Evolutionary conservation across 1,140 invertebrate species (phyloP), one percentile per base, ranked within the genome.

Genomic region (Cyclina sinensis): DNA sequence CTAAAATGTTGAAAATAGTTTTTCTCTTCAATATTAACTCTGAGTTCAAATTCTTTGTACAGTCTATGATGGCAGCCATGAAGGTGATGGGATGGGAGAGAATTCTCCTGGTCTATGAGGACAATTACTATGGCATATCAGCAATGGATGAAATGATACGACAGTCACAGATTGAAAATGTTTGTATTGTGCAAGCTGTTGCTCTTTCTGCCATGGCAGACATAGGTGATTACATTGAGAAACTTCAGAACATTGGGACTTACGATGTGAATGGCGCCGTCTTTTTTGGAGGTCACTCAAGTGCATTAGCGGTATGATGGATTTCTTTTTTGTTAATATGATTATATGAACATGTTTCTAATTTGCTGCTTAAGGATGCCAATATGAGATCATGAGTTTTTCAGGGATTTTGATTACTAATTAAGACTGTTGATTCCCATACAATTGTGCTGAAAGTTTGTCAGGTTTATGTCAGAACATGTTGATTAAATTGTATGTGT

Each of bases 71-170:
- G 1, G 89, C 93, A 81, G 89, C 95, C 0, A 89, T 96, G 57
- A 91, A 93, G 7, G 91, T 94, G 39, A 87, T 96, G 5, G 90
- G 94, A 1, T 96, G 96, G 96, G 91, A 94, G 37, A 95, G 95
- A 78, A 91, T 96, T n/a, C 90, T 94, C 48, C 74, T 95, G 1
- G 93, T 96, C 0, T 94, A 95, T 79, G 90, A 93, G 5, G 87
- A 93, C 12, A 93, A 93, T 39, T 90, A 88, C 14, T 93, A 94
- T 89, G 95, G 95, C 18, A 76, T 35, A 7, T 89, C 86, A 30
- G 90, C 92, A 0, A 92, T 92, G 18, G 81, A 94, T 27, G 91
- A 94, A 18, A 90, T 96, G 12, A 90, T 89, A 37, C 85, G 87
- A 32, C 84, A 70, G 65, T 91, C 89, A 37, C 89, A 84, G 59